Conservation (phyloP, 1,140 invertebrate genomes). For the Holcopasites calliopsidis region DNA sequence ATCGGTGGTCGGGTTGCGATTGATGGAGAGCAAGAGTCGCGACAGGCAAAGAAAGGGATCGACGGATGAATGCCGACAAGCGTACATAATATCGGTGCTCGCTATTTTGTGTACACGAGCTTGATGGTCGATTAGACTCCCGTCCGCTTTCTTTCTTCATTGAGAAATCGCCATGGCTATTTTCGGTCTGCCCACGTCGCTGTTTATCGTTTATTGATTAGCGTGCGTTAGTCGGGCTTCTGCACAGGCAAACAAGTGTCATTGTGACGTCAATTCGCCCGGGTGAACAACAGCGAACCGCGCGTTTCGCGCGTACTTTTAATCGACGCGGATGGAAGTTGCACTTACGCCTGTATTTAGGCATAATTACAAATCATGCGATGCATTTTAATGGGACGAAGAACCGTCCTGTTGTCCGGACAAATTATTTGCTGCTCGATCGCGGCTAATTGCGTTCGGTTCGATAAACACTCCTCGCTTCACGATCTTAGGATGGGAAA, state of each 20-base stretch:
- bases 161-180: slow-evolving; percentile 28
- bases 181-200: not conserved
- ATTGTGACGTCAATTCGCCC: slow-evolving; percentile 57
- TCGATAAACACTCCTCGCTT: slow-evolving; percentile 4
- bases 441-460: slow-evolving; percentile 8
- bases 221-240: not conserved
- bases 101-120: not conserved
- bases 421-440: slow-evolving; percentile 1
- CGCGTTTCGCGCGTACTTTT: slow-evolving; percentile 14
- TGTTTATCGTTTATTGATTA: slow-evolving; percentile 53
- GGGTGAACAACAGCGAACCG: slow-evolving; percentile 31
- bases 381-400: slow-evolving; percentile 11
- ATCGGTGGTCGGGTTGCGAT: not conserved
- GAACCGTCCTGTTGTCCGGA: not conserved
- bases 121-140: not conserved
- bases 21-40: too few relatives aligned
- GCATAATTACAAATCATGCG: not conserved
- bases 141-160: not conserved
- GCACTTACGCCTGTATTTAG: not conserved
- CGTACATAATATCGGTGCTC: too few relatives aligned
- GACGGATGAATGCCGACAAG: too few relatives aligned
- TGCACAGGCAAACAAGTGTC: slow-evolving; percentile 56
- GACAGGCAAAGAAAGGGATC: too few relatives aligned
- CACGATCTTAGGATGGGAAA: not conserved
- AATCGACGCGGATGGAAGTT: slow-evolving; percentile 32